phyloP scores from a whole-genome alignment of 2,888 invertebrate genomes.

The Zhuqinia jingwanae region DNA sequence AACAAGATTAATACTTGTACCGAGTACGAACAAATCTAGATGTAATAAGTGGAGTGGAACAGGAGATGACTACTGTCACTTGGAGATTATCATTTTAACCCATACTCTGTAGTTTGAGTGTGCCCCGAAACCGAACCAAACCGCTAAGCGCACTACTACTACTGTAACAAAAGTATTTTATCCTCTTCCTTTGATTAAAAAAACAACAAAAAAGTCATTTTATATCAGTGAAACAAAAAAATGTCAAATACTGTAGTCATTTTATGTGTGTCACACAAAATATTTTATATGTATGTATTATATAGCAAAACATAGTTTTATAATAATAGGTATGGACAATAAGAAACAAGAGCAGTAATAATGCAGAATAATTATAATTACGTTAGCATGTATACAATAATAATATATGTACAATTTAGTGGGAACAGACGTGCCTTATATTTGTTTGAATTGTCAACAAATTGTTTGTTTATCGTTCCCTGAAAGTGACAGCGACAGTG shows the following conservation, averaged over 20 bases:
- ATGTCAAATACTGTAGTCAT: neutral
- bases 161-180: neutral
- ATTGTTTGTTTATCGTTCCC: neutral
- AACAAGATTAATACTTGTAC: too few relatives aligned
- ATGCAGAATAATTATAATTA: neutral
- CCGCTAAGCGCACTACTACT: too few relatives aligned
- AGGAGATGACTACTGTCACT: neutral
- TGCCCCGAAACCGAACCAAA: neutral
- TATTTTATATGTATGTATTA: neutral
- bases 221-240: constrained; percentile 5
- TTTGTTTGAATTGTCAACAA: constrained; percentile 42
- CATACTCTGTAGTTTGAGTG: neutral
- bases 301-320: neutral
- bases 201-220: neutral
- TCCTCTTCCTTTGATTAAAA: neutral
- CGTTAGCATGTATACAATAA: too few relatives aligned
- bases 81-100: constrained; percentile 3
- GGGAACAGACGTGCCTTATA: constrained; percentile 47
- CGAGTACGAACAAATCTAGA: neutral
- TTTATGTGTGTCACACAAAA: neutral
- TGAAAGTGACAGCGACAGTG: neutral
- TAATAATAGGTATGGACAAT: neutral
- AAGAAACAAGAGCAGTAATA: neutral
- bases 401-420: constrained; percentile 37
- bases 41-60: neutral